Base-by-base conservation (phyloP, 2,113 vertebrate genomes). In the Carollia perspicillata region DNA sequence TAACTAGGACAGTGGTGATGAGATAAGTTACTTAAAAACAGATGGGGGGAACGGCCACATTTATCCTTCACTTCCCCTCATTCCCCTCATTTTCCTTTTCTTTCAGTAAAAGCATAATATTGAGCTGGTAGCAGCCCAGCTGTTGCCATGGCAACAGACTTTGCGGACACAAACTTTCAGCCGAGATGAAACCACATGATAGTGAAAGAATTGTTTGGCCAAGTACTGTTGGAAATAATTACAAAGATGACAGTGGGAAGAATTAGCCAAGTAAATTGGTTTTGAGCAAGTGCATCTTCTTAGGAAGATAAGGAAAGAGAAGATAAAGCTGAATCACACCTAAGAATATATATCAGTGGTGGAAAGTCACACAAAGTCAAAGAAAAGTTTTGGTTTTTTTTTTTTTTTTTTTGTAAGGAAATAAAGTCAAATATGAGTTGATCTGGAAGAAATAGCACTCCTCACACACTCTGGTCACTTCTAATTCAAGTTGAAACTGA, bases 191-290 rank as follows among this genome's bases (percentile, higher is more conserved):
- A 94, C 95, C 94, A 72, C 83, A 89, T 44, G 94, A 92, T 85
- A 60, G 89, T 95, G 96, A 93, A 92, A 91, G 91, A 93, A 97
- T 91, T 97, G 75, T 93, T 96, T 94, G 94, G 89, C 93, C 91
- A 93, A 94, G 37, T 22, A 40, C 94, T 96, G 93, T 96, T 18
- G 0, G 91, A 97, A 97, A 96, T 97, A 97, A 97, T 97, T 95
- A 63, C 79, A 90, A 89, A 87, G 95, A 96, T 90, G 95, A 97
- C 93, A 95, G 96, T 95, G 89, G 93, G 87, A 96, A 90, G 93
- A 97, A 97, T 97, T 97, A 97, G 79, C 85, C 22, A 35, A 95
- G 94, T 93, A 97, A 97, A 97, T 94, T 96, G 95, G 91, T 95
- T 97, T 93, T 95, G 74, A 95, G 88, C 72, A 90, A 97, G 42